Percentiles rank a stretch among this genome's conserved stretches.
Evolutionary conservation across 2,113 vertebrate species (phyloP).

Genomic region (Lepidothrix coronata): DNA sequence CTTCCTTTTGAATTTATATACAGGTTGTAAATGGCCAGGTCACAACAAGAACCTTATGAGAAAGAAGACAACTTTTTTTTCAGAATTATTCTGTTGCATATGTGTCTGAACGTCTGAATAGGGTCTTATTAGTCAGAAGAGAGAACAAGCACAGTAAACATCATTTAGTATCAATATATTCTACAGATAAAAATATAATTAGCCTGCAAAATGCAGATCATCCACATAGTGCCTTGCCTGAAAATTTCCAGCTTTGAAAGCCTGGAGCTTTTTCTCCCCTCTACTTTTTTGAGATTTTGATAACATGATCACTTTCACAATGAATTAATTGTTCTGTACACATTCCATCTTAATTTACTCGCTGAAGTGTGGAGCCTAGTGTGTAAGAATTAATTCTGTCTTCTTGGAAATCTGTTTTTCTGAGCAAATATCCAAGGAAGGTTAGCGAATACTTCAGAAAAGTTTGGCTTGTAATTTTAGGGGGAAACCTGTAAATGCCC

Average conservation of each 20-base stretch:
- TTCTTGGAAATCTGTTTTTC: not conserved
- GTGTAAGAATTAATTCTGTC: not conserved
- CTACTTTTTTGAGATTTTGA: not conserved
- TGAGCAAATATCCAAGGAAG: not conserved
- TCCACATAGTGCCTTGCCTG: not conserved
- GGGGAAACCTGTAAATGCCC: not conserved
- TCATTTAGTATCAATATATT: not conserved
- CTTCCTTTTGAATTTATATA: not conserved
- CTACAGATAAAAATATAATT: not conserved
- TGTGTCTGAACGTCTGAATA: not conserved
- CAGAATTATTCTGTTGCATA: not conserved
- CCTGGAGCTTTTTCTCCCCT: not conserved
- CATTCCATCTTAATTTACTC: not conserved
- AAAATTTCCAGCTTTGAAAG: not conserved
- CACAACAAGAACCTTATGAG: not conserved
- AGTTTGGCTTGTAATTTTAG: not conserved
- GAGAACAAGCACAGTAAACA: not conserved
- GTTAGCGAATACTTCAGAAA: not conserved
- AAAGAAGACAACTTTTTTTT: not conserved
- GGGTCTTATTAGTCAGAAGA: not conserved
- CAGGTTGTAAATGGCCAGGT: not conserved
- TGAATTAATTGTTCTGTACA: not conserved
- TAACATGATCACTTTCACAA: not conserved
- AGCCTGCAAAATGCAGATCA: not conserved
- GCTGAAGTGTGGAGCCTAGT: not conserved